Percentiles rank a stretch among this genome's conserved stretches.
These are phyloP conservation scores for Acromyrmex echinatior DNA, from an alignment of 1,140 invertebrate genomes.

Conservation along the genomic window DNA sequence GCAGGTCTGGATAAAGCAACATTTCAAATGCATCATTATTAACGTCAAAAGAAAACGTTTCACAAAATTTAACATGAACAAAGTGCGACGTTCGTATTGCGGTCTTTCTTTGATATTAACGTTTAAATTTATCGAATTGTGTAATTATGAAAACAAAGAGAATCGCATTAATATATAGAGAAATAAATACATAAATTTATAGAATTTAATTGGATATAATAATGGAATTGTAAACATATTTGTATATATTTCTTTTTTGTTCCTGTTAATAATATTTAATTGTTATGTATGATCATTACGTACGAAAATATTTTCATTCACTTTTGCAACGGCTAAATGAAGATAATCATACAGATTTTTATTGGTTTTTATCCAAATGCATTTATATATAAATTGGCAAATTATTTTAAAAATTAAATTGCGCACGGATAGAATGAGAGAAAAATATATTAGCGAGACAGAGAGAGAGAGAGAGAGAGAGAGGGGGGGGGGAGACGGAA, in stretches of 20 bases:
- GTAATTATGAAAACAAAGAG: constrained; percentile 13
- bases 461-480: not conserved
- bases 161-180: not conserved
- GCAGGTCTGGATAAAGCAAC: constrained; percentile 33
- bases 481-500: not conserved
- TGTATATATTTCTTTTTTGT: not conserved
- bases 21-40: constrained; percentile 30
- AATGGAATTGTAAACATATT: constrained; percentile 2
- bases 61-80: not conserved
- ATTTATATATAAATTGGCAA: not conserved
- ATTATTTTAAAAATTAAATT: constrained; percentile 5
- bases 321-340: not conserved
- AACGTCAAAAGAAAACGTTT: not conserved
- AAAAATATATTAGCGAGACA: not conserved
- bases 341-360: not conserved
- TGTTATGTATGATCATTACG: not conserved
- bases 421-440: not conserved
- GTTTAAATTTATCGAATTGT: not conserved
- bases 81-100: not conserved
- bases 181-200: constrained; percentile 2
- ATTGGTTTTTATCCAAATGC: not conserved
- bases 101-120: not conserved
- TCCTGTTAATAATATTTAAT: constrained; percentile 5
- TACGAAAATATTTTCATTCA: not conserved
- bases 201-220: not conserved